A percentile compares a stretch with the other conserved stretches of the same genome.
These are phyloP conservation scores for Epinotia brunnichana DNA, from an alignment of 2,888 invertebrate genomes.

Conservation along the genomic window DNA sequence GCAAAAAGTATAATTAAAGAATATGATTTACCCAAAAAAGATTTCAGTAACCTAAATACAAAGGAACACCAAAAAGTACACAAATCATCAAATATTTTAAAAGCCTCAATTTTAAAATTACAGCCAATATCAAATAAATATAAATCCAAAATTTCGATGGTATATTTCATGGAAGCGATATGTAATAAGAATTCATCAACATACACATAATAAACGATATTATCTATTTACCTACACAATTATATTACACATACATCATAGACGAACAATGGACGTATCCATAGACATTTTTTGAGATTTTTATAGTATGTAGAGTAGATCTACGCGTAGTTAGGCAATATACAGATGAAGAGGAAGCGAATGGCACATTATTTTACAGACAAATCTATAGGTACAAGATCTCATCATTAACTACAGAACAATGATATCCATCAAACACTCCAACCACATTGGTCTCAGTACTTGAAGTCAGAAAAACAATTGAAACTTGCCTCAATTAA, in stretches of 20 bases:
- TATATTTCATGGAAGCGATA: slow-evolving; percentile 46
- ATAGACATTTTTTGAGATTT: slow-evolving; percentile 56
- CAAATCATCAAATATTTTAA: slow-evolving; percentile 26
- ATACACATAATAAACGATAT: slow-evolving; percentile 48
- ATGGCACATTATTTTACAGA: slow-evolving; percentile 79
- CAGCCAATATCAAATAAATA: slow-evolving; percentile 45
- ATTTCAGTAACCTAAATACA: slow-evolving; percentile 33
- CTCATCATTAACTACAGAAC: slow-evolving; percentile 58
- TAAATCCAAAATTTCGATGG: slow-evolving; percentile 43
- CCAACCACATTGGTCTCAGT: slow-evolving; percentile 62
- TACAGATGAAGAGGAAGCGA: slow-evolving; percentile 74
- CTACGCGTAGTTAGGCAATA: slow-evolving; percentile 61
- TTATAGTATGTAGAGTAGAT: slow-evolving; percentile 55
- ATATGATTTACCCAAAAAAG: slow-evolving; percentile 33
- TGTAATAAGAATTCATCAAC: slow-evolving; percentile 45
- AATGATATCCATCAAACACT: slow-evolving; percentile 54
- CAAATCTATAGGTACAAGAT: slow-evolving; percentile 60
- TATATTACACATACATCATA: slow-evolving; percentile 62
- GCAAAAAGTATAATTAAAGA: slow-evolving; percentile 37
- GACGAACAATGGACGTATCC: slow-evolving; percentile 67
- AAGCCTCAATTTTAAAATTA: slow-evolving; percentile 44
- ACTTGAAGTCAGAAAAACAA: slow-evolving; percentile 49
- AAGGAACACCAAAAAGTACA: slow-evolving; percentile 36
- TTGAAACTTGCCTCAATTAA: slow-evolving; percentile 16
- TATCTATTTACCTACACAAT: slow-evolving; percentile 59